These are phyloP conservation scores for Lepus townsendii DNA, from an alignment of 2,797 vertebrate genomes.

Conservation along the genomic window DNA sequence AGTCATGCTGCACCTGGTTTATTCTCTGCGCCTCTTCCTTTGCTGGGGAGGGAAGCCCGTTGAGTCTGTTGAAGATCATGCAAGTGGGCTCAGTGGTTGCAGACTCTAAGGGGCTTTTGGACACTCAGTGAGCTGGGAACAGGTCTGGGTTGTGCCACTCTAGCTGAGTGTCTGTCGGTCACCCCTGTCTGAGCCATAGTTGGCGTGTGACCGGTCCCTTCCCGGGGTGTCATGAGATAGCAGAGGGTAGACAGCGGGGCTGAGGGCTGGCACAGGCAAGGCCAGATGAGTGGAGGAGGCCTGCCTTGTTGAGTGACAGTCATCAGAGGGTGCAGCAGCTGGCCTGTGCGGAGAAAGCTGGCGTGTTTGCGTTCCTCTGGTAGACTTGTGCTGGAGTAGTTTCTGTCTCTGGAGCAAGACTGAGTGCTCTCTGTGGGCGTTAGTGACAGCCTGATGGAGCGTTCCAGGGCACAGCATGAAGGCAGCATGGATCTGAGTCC, in stretches of 20 bases:
- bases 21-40: not conserved
- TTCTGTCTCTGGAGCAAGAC: not conserved
- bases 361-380: accelerated
- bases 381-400: not conserved
- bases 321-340: accelerated
- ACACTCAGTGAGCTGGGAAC: too few species aligned
- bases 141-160: not conserved
- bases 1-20: accelerated
- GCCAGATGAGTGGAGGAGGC: not conserved
- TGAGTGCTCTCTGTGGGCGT: not conserved
- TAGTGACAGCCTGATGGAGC: not conserved
- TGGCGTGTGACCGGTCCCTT: not conserved
- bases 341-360: accelerated
- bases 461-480: not conserved
- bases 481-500: not conserved
- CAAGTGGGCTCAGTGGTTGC: not conserved
- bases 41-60: not conserved
- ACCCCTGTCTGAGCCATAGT: not conserved
- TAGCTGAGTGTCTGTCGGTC: not conserved
- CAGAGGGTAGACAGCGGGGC: not conserved
- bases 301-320: not conserved
- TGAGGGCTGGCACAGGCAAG: too few species aligned
- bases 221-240: not conserved
- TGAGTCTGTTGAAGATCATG: not conserved
- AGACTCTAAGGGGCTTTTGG: not conserved